Evolutionary conservation across 1,140 invertebrate genomes (phyloP), one percentile per base, ranked within the genome.

Genomic region (Drosophila fuyamai): DNA sequence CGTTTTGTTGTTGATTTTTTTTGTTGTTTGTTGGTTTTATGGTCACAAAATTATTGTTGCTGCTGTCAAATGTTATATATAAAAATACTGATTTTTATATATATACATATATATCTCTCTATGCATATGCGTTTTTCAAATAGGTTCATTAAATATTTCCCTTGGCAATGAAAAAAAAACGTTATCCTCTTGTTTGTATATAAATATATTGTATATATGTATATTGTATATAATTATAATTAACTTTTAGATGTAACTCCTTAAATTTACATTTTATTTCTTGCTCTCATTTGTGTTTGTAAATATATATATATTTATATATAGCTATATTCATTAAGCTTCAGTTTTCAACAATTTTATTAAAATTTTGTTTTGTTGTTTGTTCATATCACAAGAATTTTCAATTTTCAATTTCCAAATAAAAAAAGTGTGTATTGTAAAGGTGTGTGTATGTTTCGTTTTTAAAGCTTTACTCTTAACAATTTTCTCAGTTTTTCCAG

Each of bases 321-420:
- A 47, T 62, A 62, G 38, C 36, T 71, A 62, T 58, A 66, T 84
- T 78, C 32, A 62, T 79, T 73, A 53, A 67, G 75, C 66, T 62
- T 84, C 57, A 78, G 68, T 73, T 73, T 74, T 74, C 70, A 74
- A 74, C 70, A 73, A 60, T 48, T 61, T 73, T 58, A 41, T 50
- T 74, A 81, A 77, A 80, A 86, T 82, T 88, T 82, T 88, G 70
- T 61, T 67, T 72, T 88, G 78, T 86, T 71, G 68, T 86, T 74
- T 67, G 71, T 86, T 68, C 60, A 88, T 88, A 88, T 88, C 83
- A 88, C 83, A 88, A 88, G 83, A 88, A 88, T 88, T 88, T 88
- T 88, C 82, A 88, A 86, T 84, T 79, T 72, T 41, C 36, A 54
- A 71, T 62, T 86, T 73, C 50, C 82, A 53, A 79, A 81, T 75